A percentile compares a stretch with the other conserved stretches of the same genome.
These are phyloP conservation scores for Mustela lutreola DNA, from an alignment of 2,113 vertebrate genomes.

Conservation along the genomic window DNA sequence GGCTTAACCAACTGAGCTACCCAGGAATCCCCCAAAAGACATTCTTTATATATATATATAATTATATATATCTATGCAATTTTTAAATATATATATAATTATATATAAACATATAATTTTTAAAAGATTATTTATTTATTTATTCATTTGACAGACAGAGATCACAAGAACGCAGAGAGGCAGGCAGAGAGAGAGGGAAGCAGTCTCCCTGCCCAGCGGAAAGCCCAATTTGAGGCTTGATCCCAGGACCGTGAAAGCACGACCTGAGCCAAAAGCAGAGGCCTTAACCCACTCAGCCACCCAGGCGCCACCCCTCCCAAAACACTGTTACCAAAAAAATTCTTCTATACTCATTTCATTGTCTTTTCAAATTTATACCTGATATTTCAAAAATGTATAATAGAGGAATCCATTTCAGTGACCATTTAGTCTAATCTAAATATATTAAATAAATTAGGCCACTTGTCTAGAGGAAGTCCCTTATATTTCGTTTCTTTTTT, in stretches of 20 bases:
- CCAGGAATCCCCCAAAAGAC: background rate
- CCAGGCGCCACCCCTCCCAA: no score
- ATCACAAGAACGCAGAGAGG: no score
- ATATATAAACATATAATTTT: no score
- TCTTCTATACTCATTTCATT: background rate
- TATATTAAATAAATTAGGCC: background rate
- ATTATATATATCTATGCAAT: no score
- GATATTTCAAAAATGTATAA: background rate
- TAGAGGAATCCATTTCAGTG: background rate
- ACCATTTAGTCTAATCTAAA: background rate
- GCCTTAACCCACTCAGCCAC: background rate
- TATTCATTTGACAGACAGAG: no score
- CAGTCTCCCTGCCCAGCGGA: background rate
- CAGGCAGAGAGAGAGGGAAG: background rate
- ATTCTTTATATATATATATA: background rate
- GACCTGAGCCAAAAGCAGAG: background rate
- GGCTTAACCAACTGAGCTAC: background rate
- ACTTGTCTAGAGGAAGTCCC: background rate
- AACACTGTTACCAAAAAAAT: background rate
- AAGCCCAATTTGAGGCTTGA: background rate
- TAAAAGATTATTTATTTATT: no score
- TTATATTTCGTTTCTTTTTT: constrained; percentile 10
- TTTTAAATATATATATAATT: no score
- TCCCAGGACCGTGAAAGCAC: background rate
- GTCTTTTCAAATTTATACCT: background rate